Base-by-base conservation (phyloP, 2,888 invertebrate species). In the Nemoura dubitans region DNA sequence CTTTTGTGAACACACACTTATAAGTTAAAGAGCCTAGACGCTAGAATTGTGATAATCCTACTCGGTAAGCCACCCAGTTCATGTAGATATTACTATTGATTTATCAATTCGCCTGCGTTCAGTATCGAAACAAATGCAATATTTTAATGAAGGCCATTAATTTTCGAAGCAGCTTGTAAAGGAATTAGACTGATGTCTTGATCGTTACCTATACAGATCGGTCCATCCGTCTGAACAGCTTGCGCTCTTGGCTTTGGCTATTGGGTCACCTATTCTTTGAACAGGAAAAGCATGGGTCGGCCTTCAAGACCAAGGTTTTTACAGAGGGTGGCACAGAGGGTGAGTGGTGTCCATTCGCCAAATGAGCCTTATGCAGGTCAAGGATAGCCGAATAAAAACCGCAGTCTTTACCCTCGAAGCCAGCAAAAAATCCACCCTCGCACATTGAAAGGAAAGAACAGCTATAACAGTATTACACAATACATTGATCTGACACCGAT, bases 331-430 rank as follows among this genome's bases (percentile, higher is more conserved):
- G 28, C 25, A 36, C 10, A 5, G 43, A 83, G 83, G 83, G 83
- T 36, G 26, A 59, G n/a, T n/a, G n/a, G n/a, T n/a, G n/a, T n/a
- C 21, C 59, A 59, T 7, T 59, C 59, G 59, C 59, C 59, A 59
- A 59, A 7, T 59, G 59, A 59, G 59, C 21, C 59, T 84, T 59
- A 84, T 84, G 29, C 29, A 84, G 84, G 84, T 84, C 84, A 84
- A 84, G 84, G 84, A 59, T 84, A 16, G 30, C 30, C 21, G 83
- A 83, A 36, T 30, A 81, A 59, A 84, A 84, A 84, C 84, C 84
- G 76, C 84, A 84, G 76, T 76, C 28, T 28, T 27, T 59, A 27
- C 76, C 76, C 29, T 59, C 59, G 59, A 21, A 59, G 59, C 59
- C 3, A 29, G 30, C n/a, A 30, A 36, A 26, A 83, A 83, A 25